A percentile compares a stretch with the other conserved stretches of the same genome.
These are phyloP conservation scores for Cephalotes varians DNA, from an alignment of 2,888 invertebrate species.

Conservation along the genomic window DNA sequence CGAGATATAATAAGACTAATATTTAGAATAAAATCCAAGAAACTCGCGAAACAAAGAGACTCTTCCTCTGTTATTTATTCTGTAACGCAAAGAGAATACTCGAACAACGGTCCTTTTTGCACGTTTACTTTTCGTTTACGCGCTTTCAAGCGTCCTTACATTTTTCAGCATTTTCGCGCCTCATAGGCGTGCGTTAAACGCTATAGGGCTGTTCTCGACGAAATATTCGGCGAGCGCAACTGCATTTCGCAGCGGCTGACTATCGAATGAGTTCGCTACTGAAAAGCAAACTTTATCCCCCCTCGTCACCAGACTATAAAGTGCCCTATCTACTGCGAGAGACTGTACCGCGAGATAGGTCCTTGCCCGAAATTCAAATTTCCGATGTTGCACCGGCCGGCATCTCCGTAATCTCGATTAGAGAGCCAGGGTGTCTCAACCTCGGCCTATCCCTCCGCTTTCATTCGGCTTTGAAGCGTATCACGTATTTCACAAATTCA, in stretches of 20 bases:
- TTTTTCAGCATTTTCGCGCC: constrained; percentile 1
- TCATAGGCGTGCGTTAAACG: background rate
- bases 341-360: constrained; percentile 20
- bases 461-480: background rate
- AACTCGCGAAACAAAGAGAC: background rate
- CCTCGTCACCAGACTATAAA: constrained; percentile 23
- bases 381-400: background rate
- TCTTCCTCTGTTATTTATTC: background rate
- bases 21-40: background rate
- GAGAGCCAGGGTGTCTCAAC: background rate
- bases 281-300: constrained; percentile 5
- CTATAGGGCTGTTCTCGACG: background rate
- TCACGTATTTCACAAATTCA: background rate
- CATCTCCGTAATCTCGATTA: constrained; percentile 21
- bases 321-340: constrained; percentile 22
- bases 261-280: constrained; percentile 43
- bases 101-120: background rate
- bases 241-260: constrained; percentile 31
- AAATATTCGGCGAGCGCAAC: background rate
- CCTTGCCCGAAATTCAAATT: constrained; percentile 42
- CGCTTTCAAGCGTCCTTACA: background rate
- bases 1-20: background rate
- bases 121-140: constrained; percentile 3
- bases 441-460: background rate
- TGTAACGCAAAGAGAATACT: background rate